Percentiles rank a stretch among this genome's conserved stretches.
phyloP scores from a whole-genome alignment of 2,797 vertebrate genomes.

The Gypaetus barbatus region DNA sequence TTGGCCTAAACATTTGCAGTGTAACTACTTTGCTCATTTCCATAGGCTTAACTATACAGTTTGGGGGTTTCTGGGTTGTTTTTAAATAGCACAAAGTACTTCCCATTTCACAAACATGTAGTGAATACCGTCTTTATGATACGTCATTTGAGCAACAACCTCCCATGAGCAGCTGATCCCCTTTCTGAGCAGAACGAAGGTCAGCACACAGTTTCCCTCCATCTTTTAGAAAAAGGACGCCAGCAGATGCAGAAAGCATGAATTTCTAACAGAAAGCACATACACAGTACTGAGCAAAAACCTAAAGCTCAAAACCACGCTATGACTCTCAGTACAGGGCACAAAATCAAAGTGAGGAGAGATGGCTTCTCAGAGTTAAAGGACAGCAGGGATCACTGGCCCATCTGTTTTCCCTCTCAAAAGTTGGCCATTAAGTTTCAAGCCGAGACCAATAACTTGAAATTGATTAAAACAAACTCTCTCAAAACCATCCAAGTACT shows the following conservation, averaged over 20 bases:
- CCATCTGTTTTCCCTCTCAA: neutral
- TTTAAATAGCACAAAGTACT: neutral
- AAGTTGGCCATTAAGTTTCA: neutral
- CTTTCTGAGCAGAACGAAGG: neutral
- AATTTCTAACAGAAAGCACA: rapidly evolving
- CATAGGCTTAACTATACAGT: neutral
- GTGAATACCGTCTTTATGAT: neutral
- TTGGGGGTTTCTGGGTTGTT: neutral
- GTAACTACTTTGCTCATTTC: neutral
- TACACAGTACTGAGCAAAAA: neutral
- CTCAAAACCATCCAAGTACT: neutral
- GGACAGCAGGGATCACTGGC: neutral
- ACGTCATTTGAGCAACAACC: neutral
- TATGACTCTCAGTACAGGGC: neutral
- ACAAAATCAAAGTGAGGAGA: neutral
- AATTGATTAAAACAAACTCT: neutral
- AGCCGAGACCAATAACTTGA: neutral
- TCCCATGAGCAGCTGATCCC: neutral
- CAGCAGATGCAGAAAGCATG: neutral
- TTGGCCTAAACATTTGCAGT: neutral
- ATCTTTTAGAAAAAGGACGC: neutral
- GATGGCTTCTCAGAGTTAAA: neutral
- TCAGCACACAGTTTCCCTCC: neutral
- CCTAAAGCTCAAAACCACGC: rapidly evolving
- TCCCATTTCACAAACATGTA: neutral